phyloP scores from a whole-genome alignment of 2,888 invertebrate genomes.

The Vanessa cardui region DNA sequence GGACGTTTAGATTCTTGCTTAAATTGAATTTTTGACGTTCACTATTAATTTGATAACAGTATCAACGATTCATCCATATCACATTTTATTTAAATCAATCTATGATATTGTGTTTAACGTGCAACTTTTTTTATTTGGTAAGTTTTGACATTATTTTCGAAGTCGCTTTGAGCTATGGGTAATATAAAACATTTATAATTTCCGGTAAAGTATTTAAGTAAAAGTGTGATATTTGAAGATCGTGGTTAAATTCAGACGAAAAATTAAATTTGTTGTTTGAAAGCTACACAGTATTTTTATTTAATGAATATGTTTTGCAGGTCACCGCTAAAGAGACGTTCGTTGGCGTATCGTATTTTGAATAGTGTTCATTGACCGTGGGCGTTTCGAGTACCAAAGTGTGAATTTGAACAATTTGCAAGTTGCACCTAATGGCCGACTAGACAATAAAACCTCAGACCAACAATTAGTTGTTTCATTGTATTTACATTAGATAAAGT shows the following conservation, averaged over 20 bases:
- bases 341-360: neutral
- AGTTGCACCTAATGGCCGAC: conserved; percentile 32
- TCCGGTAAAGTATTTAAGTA: too few species aligned
- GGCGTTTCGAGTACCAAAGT: conserved; percentile 18
- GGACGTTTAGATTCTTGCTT: conserved; percentile 23
- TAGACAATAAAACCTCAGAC: conserved; percentile 42
- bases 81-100: neutral
- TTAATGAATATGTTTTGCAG: conserved; percentile 5
- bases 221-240: too few species aligned
- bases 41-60: neutral
- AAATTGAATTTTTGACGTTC: conserved; percentile 3
- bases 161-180: neutral
- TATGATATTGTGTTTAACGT: neutral
- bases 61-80: neutral
- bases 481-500: conserved; percentile 19
- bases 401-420: conserved; percentile 38
- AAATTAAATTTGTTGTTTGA: neutral
- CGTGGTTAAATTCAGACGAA: neutral
- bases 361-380: conserved; percentile 19
- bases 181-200: too few species aligned
- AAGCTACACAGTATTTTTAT: neutral
- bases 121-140: neutral
- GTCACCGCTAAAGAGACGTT: neutral
- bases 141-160: neutral
- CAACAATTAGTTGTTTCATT: conserved; percentile 40